Conservation (phyloP, 2,797 vertebrate species). For the Spinus olivaceus region DNA sequence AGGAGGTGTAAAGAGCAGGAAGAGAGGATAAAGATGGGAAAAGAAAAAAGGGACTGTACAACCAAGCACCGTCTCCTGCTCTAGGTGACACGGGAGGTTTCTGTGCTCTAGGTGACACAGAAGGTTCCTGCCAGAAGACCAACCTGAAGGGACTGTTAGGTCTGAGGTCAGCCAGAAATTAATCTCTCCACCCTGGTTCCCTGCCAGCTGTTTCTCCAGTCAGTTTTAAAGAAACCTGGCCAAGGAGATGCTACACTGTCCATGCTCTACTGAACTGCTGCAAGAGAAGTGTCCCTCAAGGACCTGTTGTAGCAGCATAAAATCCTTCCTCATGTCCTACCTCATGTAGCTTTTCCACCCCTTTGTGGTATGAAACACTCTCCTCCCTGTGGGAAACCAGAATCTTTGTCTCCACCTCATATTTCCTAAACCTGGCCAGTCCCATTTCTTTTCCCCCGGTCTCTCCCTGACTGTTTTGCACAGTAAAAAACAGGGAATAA, state of each 20-base stretch:
- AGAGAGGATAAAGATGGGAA: background rate
- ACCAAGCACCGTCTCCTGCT: background rate
- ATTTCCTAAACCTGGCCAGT: background rate
- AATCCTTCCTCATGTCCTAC: background rate
- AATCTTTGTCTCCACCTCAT: fast-evolving
- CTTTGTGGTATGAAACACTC: background rate
- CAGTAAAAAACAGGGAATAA: background rate
- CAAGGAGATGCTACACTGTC: background rate
- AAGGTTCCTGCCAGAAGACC: background rate
- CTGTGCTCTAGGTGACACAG: background rate
- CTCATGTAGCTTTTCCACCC: background rate
- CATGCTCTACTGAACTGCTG: background rate
- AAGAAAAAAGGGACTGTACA: background rate
- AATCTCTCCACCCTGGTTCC: background rate
- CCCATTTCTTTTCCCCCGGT: background rate
- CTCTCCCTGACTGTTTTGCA: fast-evolving
- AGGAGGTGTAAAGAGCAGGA: background rate
- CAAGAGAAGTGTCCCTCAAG: background rate
- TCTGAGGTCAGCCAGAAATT: background rate
- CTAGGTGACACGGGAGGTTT: background rate
- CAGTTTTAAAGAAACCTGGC: background rate
- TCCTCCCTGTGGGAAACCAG: background rate
- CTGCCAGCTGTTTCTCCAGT: background rate
- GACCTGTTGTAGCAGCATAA: fast-evolving
- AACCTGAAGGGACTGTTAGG: background rate